phyloP scores from a whole-genome alignment of 1,140 invertebrate species.

The Lamellibrachia luymesi region DNA sequence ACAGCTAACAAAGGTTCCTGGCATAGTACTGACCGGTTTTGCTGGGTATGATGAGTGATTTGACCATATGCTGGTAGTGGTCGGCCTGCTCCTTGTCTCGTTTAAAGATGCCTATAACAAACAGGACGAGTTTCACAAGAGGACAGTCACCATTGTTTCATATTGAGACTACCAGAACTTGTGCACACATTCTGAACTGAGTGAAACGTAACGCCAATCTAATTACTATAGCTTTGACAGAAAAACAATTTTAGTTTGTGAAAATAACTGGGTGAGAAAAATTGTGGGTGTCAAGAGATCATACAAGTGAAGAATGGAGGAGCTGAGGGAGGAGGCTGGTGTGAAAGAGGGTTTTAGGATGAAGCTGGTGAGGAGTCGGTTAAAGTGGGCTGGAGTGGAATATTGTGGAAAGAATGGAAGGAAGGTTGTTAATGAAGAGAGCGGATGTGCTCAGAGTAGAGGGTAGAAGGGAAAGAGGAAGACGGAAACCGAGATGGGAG shows the following conservation, averaged over 20 bases:
- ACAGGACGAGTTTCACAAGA: not conserved
- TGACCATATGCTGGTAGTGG: slow-evolving; percentile 81
- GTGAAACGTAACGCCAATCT: no score
- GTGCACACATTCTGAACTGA: not conserved
- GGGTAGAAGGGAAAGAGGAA: no score
- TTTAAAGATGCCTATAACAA: slow-evolving; percentile 57
- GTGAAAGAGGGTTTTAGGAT: no score
- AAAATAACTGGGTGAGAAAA: no score
- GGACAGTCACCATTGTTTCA: not conserved
- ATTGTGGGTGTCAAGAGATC: not conserved
- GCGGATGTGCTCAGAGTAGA: no score
- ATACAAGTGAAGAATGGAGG: not conserved
- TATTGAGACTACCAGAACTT: not conserved
- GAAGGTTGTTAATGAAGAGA: no score
- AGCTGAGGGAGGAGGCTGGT: no score
- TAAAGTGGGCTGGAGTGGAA: not conserved
- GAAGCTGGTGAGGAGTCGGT: not conserved
- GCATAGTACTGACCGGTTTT: not conserved
- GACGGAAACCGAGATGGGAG: no score
- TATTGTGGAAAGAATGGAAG: no score
- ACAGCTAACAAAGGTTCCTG: not conserved
- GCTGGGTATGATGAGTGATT: slow-evolving; percentile 38
- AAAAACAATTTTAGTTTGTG: no score
- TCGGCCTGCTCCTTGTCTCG: slow-evolving; percentile 85
- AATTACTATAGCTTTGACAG: no score